Base-by-base conservation (phyloP, 2,888 invertebrate species). In the Esperia sulphurella region DNA sequence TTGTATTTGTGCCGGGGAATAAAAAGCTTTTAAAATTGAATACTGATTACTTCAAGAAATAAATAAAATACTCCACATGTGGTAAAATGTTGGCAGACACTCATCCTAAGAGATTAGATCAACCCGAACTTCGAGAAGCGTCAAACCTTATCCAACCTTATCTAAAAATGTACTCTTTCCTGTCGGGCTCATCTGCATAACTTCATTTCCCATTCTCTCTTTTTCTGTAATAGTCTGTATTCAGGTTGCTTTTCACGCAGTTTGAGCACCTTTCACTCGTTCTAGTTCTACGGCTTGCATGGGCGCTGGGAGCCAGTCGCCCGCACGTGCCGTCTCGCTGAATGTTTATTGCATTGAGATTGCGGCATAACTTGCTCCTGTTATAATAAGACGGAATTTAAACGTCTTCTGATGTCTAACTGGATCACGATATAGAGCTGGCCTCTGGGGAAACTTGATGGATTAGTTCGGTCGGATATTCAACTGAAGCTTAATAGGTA, bases 331-430 rank as follows among this genome's bases (percentile, higher is more conserved):
- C 63, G 57, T 68, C 68, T 53, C 58, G 63, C 69, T 71, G 65
- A 72, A 80, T 81, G 81, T 80, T 83, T 82, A 82, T 83, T 82
- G 74, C 79, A 75, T 76, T 75, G 75, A 79, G 79, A 79, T 80
- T 83, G 78, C 75, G 72, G 74, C 71, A 76, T 78, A 80, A 77
- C 79, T 79, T 61, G 69, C 55, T 57, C 62, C 53, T 52, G 62
- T 73, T 44, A 78, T 79, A 73, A 78, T 76, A 78, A 74, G 73
- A 64, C 59, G 53, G 61, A 69, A 67, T 71, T 68, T 70, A 59
- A 65, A 58, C 61, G 56, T 65, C 64, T 61, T 59, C 55, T 47
- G 52, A 54, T 58, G 63, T 62, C 62, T 65, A 58, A 61, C 55
- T 59, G 51, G 59, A 50, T 62, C 55, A 54, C 33, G 42, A 31